Conservation (phyloP, 2,888 invertebrate genomes). For the Cyclophora punctaria region DNA sequence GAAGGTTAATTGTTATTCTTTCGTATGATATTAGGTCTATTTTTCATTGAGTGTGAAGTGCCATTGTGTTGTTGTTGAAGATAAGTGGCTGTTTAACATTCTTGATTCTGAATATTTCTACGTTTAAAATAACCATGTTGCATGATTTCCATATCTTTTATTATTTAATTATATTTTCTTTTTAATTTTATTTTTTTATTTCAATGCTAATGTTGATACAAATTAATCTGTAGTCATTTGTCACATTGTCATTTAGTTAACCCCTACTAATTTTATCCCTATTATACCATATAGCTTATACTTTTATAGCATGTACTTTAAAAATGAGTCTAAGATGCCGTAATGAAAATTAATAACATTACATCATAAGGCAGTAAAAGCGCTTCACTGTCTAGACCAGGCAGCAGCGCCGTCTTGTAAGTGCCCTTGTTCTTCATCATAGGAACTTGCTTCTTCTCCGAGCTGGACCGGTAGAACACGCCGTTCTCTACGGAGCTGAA, state of each 20-base stretch:
- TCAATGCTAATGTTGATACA: too few species aligned
- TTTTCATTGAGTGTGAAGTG: too few species aligned
- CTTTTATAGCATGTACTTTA: neutral
- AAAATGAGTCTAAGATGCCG: neutral
- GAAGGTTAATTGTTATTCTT: neutral
- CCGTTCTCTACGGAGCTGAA: conserved; percentile 75
- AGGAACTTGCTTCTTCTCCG: conserved; percentile 75
- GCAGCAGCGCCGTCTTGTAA: conserved; percentile 77
- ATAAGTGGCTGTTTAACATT: too few species aligned
- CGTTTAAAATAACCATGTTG: too few species aligned
- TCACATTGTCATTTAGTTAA: too few species aligned
- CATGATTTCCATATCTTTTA: too few species aligned
- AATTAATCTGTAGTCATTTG: too few species aligned
- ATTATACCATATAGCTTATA: neutral
- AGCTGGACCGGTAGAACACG: conserved; percentile 78
- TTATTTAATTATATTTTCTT: too few species aligned
- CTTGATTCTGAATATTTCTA: too few species aligned
- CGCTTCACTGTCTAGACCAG: conserved; percentile 79
- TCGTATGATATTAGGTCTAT: neutral
- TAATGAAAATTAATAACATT: conserved; percentile 26
- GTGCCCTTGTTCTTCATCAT: conserved; percentile 81
- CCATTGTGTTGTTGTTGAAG: too few species aligned
- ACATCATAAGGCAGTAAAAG: conserved; percentile 85
- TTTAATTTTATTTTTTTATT: too few species aligned
- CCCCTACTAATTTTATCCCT: too few species aligned